Conservation (phyloP, 2,113 vertebrate genomes). For the Burhinus oedicnemus region DNA sequence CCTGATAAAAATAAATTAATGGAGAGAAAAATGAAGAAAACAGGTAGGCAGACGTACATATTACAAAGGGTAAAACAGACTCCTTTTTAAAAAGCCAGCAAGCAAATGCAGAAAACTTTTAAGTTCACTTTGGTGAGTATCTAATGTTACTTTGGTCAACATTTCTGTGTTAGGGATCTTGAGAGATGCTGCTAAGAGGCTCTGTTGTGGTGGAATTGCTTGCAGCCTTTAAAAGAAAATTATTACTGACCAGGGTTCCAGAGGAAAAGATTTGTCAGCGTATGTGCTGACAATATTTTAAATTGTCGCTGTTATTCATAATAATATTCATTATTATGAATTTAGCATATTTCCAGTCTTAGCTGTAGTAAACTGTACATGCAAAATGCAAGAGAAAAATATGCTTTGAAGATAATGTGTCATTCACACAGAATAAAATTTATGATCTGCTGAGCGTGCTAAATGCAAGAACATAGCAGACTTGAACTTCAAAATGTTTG, state of each 20-base stretch:
- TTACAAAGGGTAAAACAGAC: background rate
- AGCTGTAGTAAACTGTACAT: slow-evolving; percentile 64
- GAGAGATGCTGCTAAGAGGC: background rate
- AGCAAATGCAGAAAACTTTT: background rate
- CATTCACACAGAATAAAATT: slow-evolving; percentile 66
- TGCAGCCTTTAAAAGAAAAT: background rate
- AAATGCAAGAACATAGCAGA: slow-evolving; percentile 14
- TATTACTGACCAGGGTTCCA: slow-evolving; percentile 7
- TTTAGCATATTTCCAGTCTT: slow-evolving; percentile 61
- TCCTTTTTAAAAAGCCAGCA: background rate
- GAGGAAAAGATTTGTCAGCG: slow-evolving; percentile 3
- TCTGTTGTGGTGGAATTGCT: background rate
- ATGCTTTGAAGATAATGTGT: slow-evolving; percentile 66
- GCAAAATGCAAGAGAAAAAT: slow-evolving; percentile 66
- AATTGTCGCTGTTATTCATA: slow-evolving; percentile 35
- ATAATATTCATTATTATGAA: slow-evolving; percentile 54
- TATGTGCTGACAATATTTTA: slow-evolving; percentile 26
- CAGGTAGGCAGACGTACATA: background rate
- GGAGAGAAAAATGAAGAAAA: background rate
- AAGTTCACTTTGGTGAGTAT: background rate
- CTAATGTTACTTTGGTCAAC: background rate
- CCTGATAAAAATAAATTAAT: background rate
- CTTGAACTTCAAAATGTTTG: slow-evolving; percentile 42
- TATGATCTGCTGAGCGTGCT: slow-evolving; percentile 60
- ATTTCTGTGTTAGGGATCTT: background rate